phyloP scores from a whole-genome alignment of 2,888 invertebrate species.

The Sthenelais limicola region DNA sequence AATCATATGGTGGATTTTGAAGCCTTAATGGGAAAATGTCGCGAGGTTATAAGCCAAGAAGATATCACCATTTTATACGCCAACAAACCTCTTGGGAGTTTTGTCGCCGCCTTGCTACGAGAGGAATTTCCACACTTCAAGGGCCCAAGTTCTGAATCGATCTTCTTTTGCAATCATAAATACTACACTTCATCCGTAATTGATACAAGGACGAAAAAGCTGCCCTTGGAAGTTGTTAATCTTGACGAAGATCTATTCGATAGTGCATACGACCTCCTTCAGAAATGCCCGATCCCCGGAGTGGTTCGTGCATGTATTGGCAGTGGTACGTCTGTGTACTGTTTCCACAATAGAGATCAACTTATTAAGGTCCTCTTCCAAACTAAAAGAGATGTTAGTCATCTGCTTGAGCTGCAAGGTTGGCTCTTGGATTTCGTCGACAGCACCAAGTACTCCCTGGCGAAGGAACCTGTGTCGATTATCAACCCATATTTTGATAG shows the following conservation, averaged over 20 bases:
- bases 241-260: conserved; percentile 38
- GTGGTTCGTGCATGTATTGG: conserved; percentile 41
- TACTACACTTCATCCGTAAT: conserved; percentile 41
- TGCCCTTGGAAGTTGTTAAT: conserved; percentile 27
- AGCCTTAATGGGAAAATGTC: conserved; percentile 24
- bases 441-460: conserved; percentile 32
- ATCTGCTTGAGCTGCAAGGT: conserved; percentile 38
- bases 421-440: conserved; percentile 39
- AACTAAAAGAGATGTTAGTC: conserved; percentile 18
- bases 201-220: conserved; percentile 34
- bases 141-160: conserved; percentile 39
- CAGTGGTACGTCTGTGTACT: conserved; percentile 40
- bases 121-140: conserved; percentile 40
- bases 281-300: conserved; percentile 3
- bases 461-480: conserved; percentile 21
- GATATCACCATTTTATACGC: conserved; percentile 32
- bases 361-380: conserved; percentile 23
- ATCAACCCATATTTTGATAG: conserved; percentile 40
- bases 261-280: conserved; percentile 29
- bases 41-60: conserved; percentile 25
- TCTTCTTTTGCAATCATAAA: conserved; percentile 44
- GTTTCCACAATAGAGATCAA: conserved; percentile 41
- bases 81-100: conserved; percentile 34
- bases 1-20: conserved; percentile 41
- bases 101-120: conserved; percentile 35